Evolutionary conservation across 2,797 vertebrate species (phyloP).

Genomic region (Argentina silus): DNA sequence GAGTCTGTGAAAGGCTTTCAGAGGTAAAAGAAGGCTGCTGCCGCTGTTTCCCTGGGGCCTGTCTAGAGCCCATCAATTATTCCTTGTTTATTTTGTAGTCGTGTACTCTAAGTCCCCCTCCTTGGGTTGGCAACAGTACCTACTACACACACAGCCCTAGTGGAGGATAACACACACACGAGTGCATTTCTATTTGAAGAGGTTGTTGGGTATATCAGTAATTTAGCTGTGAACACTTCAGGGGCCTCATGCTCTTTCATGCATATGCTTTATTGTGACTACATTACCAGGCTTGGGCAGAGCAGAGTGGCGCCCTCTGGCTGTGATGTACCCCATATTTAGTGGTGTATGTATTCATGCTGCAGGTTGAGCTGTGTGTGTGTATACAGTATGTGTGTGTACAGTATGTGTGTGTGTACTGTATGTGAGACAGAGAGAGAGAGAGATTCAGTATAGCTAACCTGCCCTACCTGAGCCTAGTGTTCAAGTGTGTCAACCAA

Average conservation of each 20-base stretch:
- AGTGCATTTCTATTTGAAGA: background rate
- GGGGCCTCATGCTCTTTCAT: slow-evolving; percentile 26
- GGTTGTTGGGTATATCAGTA: background rate
- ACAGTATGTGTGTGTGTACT: background rate
- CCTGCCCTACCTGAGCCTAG: slow-evolving; percentile 9
- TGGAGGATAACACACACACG: slow-evolving; percentile 6
- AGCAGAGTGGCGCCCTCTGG: slow-evolving; percentile 25
- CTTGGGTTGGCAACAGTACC: slow-evolving; percentile 21
- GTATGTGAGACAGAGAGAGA: background rate
- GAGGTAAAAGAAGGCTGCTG: slow-evolving; percentile 17
- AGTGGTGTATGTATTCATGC: slow-evolving; percentile 6
- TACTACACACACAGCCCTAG: slow-evolving; percentile 30
- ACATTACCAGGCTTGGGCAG: slow-evolving; percentile 14
- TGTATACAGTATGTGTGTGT: slow-evolving; percentile 4
- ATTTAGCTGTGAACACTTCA: slow-evolving; percentile 5
- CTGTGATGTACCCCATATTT: slow-evolving; percentile 37
- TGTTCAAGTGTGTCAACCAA: slow-evolving; percentile 16
- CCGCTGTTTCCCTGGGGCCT: slow-evolving; percentile 24
- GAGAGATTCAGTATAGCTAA: background rate
- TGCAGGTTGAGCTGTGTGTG: slow-evolving; percentile 10
- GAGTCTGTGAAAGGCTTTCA: slow-evolving; percentile 13
- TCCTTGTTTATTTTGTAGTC: slow-evolving; percentile 28
- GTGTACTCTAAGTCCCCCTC: slow-evolving; percentile 9
- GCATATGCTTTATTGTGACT: slow-evolving; percentile 37
- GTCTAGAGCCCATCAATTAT: slow-evolving; percentile 41